phyloP scores from a whole-genome alignment of 2,113 vertebrate genomes.

The Rhizomys pruinosus region DNA sequence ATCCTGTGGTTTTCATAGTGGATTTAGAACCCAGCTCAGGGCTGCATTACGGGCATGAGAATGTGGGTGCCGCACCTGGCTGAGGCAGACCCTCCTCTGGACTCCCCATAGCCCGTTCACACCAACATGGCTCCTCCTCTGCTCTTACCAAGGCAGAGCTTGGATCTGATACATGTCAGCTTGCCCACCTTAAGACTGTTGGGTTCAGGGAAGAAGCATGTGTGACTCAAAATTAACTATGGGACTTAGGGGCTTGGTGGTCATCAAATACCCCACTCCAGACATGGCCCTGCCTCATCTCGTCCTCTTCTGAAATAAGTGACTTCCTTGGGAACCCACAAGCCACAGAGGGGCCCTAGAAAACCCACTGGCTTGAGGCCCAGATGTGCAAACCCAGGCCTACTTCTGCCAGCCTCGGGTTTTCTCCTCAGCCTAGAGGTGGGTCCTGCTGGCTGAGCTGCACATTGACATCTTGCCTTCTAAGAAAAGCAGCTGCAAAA shows the following conservation, averaged over 20 bases:
- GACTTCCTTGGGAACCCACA: not conserved
- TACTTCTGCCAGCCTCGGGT: slow-evolving; percentile 4
- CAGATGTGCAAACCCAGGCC: not conserved
- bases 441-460: not conserved
- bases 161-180: not conserved
- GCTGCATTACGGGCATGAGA: not conserved
- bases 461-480: slow-evolving; percentile 23
- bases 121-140: not conserved
- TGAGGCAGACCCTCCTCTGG: not conserved
- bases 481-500: slow-evolving; percentile 49
- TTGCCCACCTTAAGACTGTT: not conserved
- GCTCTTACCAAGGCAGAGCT: not conserved
- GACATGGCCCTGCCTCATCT: not conserved
- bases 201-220: not conserved
- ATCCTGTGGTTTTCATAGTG: not conserved
- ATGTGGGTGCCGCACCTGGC: not conserved
- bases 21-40: not conserved
- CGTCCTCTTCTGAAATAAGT: not conserved
- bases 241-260: not conserved
- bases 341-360: slow-evolving; percentile 36
- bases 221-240: slow-evolving; percentile 29
- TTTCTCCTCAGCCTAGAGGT: slow-evolving; percentile 38
- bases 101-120: not conserved
- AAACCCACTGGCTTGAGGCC: slow-evolving; percentile 33
- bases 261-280: not conserved